phyloP scores from a whole-genome alignment of 2,113 vertebrate species.

The Kryptolebias marmoratus region DNA sequence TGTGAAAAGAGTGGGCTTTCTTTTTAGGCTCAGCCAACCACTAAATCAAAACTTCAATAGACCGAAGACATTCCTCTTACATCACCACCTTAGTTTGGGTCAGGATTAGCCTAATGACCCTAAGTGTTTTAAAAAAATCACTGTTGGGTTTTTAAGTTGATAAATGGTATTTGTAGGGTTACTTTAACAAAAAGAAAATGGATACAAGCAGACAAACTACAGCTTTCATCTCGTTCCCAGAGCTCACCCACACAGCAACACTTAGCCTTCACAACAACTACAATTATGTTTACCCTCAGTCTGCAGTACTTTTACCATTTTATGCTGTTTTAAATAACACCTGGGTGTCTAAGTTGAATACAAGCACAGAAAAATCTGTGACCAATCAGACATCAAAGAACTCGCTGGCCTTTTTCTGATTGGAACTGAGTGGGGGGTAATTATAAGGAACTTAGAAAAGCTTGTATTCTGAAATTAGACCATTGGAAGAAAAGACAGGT shows the following conservation, averaged over 20 bases:
- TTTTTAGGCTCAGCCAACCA: too few relatives aligned
- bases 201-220: neutral
- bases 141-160: neutral
- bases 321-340: neutral
- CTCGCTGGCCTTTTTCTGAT: neutral
- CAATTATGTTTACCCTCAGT: conserved; percentile 11
- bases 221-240: neutral
- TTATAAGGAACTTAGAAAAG: too few relatives aligned
- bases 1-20: too few relatives aligned
- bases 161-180: neutral
- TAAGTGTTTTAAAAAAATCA: too few relatives aligned
- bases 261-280: conserved; percentile 8
- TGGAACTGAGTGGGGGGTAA: too few relatives aligned
- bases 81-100: neutral
- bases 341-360: neutral
- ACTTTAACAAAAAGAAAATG: neutral
- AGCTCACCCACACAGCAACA: conserved; percentile 20
- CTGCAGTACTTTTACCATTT: neutral
- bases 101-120: neutral
- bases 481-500: too few relatives aligned
- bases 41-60: too few relatives aligned
- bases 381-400: neutral
- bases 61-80: neutral
- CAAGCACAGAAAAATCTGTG: neutral
- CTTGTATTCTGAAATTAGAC: too few relatives aligned